A percentile compares a stretch with the other conserved stretches of the same genome.
These are phyloP conservation scores for Globodera ellingtonae DNA, from an alignment of 1,140 invertebrate species.

Conservation along the genomic window DNA sequence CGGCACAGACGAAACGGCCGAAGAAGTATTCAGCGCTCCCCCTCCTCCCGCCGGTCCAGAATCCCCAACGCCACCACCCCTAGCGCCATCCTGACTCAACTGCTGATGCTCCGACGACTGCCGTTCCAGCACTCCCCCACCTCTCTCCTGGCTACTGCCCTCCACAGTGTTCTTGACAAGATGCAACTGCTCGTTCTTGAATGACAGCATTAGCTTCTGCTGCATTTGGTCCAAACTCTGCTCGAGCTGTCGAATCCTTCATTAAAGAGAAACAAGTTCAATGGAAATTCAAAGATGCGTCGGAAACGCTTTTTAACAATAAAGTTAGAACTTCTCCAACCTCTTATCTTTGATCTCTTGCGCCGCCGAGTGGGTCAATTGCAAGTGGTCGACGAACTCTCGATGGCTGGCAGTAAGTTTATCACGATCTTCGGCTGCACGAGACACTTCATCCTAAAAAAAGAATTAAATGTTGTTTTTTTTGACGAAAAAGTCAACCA, in stretches of 20 bases:
- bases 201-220: conserved; percentile 29
- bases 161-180: conserved; percentile 28
- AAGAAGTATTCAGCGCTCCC: not conserved
- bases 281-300: not conserved
- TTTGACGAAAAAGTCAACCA: conserved; percentile 16
- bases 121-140: not conserved
- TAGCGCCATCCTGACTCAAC: not conserved
- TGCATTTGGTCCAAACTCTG: conserved; percentile 37
- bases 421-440: conserved; percentile 36
- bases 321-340: not conserved
- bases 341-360: conserved; percentile 48
- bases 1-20: not conserved
- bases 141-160: not conserved
- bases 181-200: conserved; percentile 32
- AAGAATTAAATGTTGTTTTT: not conserved
- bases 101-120: not conserved
- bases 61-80: not conserved
- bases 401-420: conserved; percentile 36
- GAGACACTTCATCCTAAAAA: conserved; percentile 45
- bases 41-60: not conserved
- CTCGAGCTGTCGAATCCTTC: conserved; percentile 48
- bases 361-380: conserved; percentile 36
- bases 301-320: too few relatives aligned
- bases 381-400: conserved; percentile 45
- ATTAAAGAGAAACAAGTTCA: conserved; percentile 10